Evolutionary conservation across 1,140 invertebrate species (phyloP), one percentile per base, ranked within the genome.

Genomic region (Anthonomus grandis): DNA sequence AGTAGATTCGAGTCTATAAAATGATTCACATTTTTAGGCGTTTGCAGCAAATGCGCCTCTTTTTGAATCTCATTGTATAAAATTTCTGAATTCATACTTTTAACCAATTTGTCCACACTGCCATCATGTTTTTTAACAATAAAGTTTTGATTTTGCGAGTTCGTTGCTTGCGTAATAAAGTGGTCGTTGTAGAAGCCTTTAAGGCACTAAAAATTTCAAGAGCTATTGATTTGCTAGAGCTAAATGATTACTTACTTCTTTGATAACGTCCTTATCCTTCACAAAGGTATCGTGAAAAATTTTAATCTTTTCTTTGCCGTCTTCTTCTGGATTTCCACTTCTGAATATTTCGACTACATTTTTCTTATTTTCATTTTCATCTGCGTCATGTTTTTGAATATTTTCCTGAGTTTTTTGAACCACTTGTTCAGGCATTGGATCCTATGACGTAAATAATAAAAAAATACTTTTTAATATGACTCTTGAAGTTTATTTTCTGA

Each of bases 1-100:
- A 51, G 34, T 21, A 55, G 36, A 12, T 50, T 9, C n/a, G 54
- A 48, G 22, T 62, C 49, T 9, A 48, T 31, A 19, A 60, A 51
- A 3, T 24, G 15, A 12, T 59, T 38, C 4, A 63, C 22, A 12
- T 60, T 38, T 47, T 60, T 59, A 31, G 57, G 34, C 1, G 59
- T 48, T 42, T 48, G 22, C 1, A 57, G 31, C 18, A 53, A 23
- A 4, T 23, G 5, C 8, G 36, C n/a, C 15, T 50, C 50, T 6
- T 53, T 56, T 9, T 42, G 19, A 9, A 53, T 2, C 22, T 47
- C 24, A 8, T 10, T 18, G n/a, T 22, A 22, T 0, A 56, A 23
- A 3, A 9, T 15, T 2, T 46, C 23, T 24, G 42, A 9, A 10
- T 25, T 45, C 15, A 10, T 18, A 2, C 18, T 15, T 27, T 53